These are phyloP conservation scores for Limnephilus marmoratus DNA, from an alignment of 2,888 invertebrate species.

Conservation along the genomic window DNA sequence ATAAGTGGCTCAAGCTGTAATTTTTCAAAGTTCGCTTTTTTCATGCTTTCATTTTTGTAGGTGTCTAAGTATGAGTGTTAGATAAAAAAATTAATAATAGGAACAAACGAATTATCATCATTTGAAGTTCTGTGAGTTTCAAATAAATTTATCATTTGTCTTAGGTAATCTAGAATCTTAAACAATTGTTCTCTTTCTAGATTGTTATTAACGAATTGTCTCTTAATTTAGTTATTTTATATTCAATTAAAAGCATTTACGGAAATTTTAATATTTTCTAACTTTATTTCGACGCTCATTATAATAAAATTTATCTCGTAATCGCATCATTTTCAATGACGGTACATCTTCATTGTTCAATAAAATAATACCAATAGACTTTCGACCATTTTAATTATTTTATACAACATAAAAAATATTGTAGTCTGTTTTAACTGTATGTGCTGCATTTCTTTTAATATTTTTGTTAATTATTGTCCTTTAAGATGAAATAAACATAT, in stretches of 20 bases:
- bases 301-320: not conserved
- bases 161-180: not conserved
- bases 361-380: not conserved
- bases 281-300: not conserved
- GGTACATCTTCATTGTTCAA: not conserved
- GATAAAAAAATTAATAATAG: not conserved
- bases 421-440: not conserved
- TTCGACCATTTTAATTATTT: not conserved
- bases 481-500: conserved; percentile 7
- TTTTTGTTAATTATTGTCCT: conserved; percentile 7
- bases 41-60: not conserved
- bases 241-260: not conserved
- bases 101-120: not conserved
- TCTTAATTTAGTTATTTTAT: not conserved
- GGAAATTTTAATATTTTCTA: not conserved
- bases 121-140: not conserved
- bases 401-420: not conserved
- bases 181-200: not conserved
- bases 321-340: not conserved
- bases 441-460: conserved; percentile 29
- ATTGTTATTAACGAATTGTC: not conserved
- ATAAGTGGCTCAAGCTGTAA: not conserved
- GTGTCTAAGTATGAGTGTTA: not conserved
- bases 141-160: not conserved
- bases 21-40: not conserved